Conservation (phyloP, 2,888 invertebrate genomes). For the Buathra laborator region DNA sequence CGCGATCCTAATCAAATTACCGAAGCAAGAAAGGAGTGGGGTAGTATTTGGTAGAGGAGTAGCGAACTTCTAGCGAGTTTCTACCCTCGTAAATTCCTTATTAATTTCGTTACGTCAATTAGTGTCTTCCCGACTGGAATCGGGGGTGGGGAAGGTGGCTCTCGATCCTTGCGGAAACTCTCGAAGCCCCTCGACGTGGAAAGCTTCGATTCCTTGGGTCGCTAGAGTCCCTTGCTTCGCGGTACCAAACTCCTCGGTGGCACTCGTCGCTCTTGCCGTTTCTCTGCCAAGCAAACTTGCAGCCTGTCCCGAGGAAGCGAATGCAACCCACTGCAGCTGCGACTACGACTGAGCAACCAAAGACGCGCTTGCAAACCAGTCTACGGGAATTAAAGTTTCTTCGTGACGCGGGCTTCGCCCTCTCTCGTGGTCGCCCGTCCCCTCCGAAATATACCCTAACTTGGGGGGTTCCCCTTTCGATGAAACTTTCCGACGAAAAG, state of each 20-base stretch:
- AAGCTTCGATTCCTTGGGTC: slow-evolving; percentile 56
- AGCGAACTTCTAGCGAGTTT: slow-evolving; percentile 54
- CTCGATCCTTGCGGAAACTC: slow-evolving; percentile 63
- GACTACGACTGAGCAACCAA: slow-evolving; percentile 42
- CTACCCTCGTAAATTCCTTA: slow-evolving; percentile 65
- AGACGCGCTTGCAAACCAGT: slow-evolving; percentile 29
- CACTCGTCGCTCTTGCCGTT: slow-evolving; percentile 32
- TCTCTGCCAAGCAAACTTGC: slow-evolving; percentile 49
- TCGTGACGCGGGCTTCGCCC: slow-evolving; percentile 63
- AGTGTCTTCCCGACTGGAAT: slow-evolving; percentile 62
- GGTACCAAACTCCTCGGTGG: not conserved
- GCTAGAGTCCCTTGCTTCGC: slow-evolving; percentile 22
- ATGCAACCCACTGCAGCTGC: slow-evolving; percentile 47
- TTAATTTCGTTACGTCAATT: slow-evolving; percentile 70
- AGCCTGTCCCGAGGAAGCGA: not conserved
- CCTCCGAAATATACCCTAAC: not conserved
- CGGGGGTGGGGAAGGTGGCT: slow-evolving; percentile 25
- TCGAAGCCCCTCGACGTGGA: slow-evolving; percentile 52
- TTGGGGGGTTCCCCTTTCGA: slow-evolving; percentile 30
- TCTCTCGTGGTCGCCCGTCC: slow-evolving; percentile 26
- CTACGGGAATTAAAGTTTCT: slow-evolving; percentile 64
- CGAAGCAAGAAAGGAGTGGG: slow-evolving; percentile 15
- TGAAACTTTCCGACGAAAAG: slow-evolving; percentile 52
- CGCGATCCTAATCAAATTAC: slow-evolving; percentile 63
- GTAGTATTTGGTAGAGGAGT: slow-evolving; percentile 36